Evolutionary conservation across 2,797 vertebrate species (phyloP), one percentile per base, ranked within the genome.

Genomic region (Phoebastria nigripes): DNA sequence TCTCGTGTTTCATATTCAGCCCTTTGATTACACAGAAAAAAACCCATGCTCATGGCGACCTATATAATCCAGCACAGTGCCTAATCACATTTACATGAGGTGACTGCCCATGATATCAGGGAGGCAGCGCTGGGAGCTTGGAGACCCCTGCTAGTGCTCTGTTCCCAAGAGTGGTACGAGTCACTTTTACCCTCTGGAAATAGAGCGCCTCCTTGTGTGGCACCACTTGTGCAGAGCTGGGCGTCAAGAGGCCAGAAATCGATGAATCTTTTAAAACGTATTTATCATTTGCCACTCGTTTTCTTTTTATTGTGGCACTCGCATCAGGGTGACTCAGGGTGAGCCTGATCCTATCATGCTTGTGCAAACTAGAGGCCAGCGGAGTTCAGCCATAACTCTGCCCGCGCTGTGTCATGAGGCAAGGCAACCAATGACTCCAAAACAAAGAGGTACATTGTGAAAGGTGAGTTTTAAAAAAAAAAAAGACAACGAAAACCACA

Each of bases 381-480:
- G 87, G 71, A 92, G 84, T 89, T 89, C 83, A 92, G 78, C 47
- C 52, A 4, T 81, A 85, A 37, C 37, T 84, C 15, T 87, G 55
- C 21, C 56, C 73, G 83, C 1, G 0, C 52, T 89, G 12, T 72
- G 44, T 71, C 81, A 47, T 24, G 54, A 82, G 47, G 35, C 42
- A 31, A 63, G 46, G 74, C 58, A 70, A 73, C 82, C 63, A 47
- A 8, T 52, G n/a, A 63, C 52, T 80, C 15, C 37, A 28, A 61
- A 94, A 77, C 63, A 71, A 90, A 90, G 51, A 92, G 25, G 44
- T 59, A 77, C 8, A 14, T 35, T 29, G 8, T 59, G 58, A 93
- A 91, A 89, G 78, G 92, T 87, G 63, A 87, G 47, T 47, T 89
- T 28, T 8, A 26, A 15, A 55, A 82, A 61, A 44, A 41, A 17